A percentile compares a stretch with the other conserved stretches of the same genome.
Conservation (phyloP, 2,888 invertebrate genomes). For the Brenthis ino region DNA sequence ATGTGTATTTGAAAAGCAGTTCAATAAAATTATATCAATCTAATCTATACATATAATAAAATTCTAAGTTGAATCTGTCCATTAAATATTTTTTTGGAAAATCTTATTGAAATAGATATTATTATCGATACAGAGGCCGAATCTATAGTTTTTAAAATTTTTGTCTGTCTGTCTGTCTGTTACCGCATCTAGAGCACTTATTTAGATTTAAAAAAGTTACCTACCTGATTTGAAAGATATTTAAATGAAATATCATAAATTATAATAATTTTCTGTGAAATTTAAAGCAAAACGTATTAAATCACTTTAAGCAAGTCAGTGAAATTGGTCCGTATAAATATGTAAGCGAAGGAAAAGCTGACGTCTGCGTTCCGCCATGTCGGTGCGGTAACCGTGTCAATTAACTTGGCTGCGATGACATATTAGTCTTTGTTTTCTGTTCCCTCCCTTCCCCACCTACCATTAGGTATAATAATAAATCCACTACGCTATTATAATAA, state of each 20-base stretch:
- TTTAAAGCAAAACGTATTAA: constrained; percentile 46
- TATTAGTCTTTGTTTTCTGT: constrained; percentile 78
- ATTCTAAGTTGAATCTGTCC: too few relatives aligned
- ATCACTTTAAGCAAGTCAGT: constrained; percentile 47
- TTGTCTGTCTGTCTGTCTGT: too few relatives aligned
- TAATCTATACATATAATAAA: too few relatives aligned
- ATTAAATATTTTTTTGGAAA: too few relatives aligned
- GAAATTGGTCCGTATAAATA: constrained; percentile 68
- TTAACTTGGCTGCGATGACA: constrained; percentile 79
- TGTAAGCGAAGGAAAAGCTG: constrained; percentile 75
- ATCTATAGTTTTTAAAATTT: too few relatives aligned
- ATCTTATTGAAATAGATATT: too few relatives aligned
- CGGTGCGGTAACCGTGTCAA: constrained; percentile 80
- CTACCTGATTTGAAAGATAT: constrained; percentile 14
- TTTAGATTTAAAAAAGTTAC: constrained; percentile 6
- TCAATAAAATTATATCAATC: background rate
- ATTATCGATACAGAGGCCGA: too few relatives aligned
- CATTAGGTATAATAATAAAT: constrained; percentile 48
- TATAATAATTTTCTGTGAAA: constrained; percentile 37
- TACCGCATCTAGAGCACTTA: background rate
- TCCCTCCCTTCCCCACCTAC: constrained; percentile 43
- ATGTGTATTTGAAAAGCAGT: too few relatives aligned
- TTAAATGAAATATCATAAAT: constrained; percentile 23
- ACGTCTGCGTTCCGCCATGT: constrained; percentile 76
- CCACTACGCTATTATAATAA: constrained; percentile 8